Evolutionary conservation across 64 coral and sea anemone genomes (phyloP), one percentile per base, ranked within the genome.

Genomic region (Actinia equina): DNA sequence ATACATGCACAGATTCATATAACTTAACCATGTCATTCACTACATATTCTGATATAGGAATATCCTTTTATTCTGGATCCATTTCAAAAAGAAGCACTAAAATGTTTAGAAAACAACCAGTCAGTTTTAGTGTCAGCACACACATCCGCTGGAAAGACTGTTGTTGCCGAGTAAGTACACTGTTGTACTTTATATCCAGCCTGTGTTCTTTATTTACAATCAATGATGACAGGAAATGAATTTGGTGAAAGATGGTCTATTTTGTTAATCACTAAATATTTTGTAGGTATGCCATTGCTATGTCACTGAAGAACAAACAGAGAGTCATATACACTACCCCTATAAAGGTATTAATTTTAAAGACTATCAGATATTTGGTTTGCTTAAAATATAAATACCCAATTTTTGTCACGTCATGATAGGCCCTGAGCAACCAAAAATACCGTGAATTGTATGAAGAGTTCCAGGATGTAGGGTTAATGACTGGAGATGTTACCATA

Each of bases 351-450:
- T 55, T 42, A 30, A 77, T 44, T 17, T 20, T 77, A 13, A 26
- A n/a, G 43, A n/a, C n/a, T 77, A 44, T 10, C 74, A 77, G 7
- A 44, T 12, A 17, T 49, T 49, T 49, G 0, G 46, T 8, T 49
- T 49, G 46, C 7, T 16, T 11, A 2, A 77, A 77, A 77, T 77
- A 77, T 45, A 2, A 25, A n/a, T 65, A 42, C 11, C 13, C 14
- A 15, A 14, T 13, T 74, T 74, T 74, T 25, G n/a, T 74, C 13
- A 30, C 27, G 42, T 13, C 11, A 14, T 12, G 41, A 74, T 74
- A 98, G 96, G 96, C 96, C 52, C 56, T 98, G n/a, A 98, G 96
- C 86, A 98, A 98, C 76, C 96, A 98, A 43, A 98, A 98, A 59
- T 98, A 98, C 85, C 82, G 96, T 61, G 96, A 98, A 85, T 79